phyloP scores from a whole-genome alignment of 2,113 vertebrate genomes.

The Dunckerocampus dactyliophorus region DNA sequence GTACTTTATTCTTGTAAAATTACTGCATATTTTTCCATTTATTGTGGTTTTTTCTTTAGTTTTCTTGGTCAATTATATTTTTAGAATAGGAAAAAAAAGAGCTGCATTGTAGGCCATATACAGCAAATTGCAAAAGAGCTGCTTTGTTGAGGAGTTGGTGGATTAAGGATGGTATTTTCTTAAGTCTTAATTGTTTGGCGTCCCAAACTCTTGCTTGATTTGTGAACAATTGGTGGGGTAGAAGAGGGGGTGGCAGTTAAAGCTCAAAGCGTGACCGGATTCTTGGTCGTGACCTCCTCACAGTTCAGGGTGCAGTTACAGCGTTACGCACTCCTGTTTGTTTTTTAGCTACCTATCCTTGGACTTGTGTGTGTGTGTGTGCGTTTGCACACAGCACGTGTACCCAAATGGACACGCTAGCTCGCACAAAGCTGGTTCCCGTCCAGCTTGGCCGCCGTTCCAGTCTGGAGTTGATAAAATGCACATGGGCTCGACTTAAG shows the following conservation, averaged over 20 bases:
- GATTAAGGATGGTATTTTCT: too few relatives aligned
- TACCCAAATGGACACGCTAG: slow-evolving; percentile 12
- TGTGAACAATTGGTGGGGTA: slow-evolving; percentile 9
- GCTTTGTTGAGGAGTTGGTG: too few relatives aligned
- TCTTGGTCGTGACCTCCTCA: slow-evolving; percentile 8
- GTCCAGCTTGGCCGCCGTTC: slow-evolving; percentile 12
- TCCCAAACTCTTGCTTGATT: slow-evolving; percentile 5
- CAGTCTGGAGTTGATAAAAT: slow-evolving; percentile 34
- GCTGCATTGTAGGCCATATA: too few relatives aligned
- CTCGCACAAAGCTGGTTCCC: not conserved
- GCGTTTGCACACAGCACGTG: not conserved
- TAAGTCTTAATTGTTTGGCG: slow-evolving; percentile 12
- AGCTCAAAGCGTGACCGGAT: slow-evolving; percentile 25
- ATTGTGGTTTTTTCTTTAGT: too few relatives aligned
- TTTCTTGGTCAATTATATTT: too few relatives aligned
- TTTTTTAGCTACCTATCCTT: slow-evolving; percentile 1
- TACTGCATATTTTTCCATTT: not conserved
- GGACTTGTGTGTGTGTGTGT: slow-evolving; percentile 4
- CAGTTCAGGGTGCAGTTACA: not conserved
- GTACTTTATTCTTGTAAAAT: not conserved
- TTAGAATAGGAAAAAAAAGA: too few relatives aligned
- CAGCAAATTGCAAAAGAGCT: too few relatives aligned
- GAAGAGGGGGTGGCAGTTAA: slow-evolving; percentile 8
- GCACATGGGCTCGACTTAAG: slow-evolving; percentile 20
- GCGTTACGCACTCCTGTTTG: slow-evolving; percentile 8